These are phyloP conservation scores for Drosophila baimaii DNA, from an alignment of 1,140 invertebrate species.

Conservation along the genomic window DNA sequence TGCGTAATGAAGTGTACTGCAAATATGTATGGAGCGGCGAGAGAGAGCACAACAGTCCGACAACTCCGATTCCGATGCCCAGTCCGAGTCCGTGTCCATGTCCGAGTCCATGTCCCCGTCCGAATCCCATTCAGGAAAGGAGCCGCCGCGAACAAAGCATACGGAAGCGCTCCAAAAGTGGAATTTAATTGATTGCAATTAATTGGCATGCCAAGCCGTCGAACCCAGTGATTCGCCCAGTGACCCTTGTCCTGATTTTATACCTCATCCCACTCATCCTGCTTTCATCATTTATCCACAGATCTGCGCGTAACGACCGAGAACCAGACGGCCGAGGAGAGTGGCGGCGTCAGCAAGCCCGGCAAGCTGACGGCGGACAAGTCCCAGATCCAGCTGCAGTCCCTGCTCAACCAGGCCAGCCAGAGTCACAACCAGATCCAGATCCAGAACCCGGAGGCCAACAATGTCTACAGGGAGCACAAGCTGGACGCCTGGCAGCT, in stretches of 20 bases:
- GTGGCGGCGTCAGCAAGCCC: constrained; percentile 21
- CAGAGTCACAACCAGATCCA: constrained; percentile 16
- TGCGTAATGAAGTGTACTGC: constrained; percentile 75
- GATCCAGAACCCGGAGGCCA: constrained; percentile 32
- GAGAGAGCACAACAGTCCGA: constrained; percentile 44
- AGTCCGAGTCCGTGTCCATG: not conserved
- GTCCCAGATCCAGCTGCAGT: constrained; percentile 41
- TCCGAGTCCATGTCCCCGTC: not conserved
- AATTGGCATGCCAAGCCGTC: constrained; percentile 57
- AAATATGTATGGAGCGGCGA: constrained; percentile 64
- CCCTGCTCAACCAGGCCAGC: constrained; percentile 21
- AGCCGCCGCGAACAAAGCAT: constrained; percentile 16
- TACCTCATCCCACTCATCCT: no score
- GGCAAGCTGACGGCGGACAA: constrained; percentile 31
- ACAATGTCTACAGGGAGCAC: constrained; percentile 59
- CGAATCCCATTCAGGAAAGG: no score
- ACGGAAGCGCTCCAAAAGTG: constrained; percentile 39
- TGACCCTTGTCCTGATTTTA: constrained; percentile 17
- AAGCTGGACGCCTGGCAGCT: constrained; percentile 69
- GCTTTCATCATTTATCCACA: constrained; percentile 22
- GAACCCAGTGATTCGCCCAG: not conserved
- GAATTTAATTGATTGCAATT: constrained; percentile 78
- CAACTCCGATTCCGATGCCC: not conserved
- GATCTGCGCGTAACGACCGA: constrained; percentile 81
- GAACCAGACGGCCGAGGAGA: constrained; percentile 38